Conservation (phyloP, 2,888 invertebrate genomes). For the Orthonevra nobilis region DNA sequence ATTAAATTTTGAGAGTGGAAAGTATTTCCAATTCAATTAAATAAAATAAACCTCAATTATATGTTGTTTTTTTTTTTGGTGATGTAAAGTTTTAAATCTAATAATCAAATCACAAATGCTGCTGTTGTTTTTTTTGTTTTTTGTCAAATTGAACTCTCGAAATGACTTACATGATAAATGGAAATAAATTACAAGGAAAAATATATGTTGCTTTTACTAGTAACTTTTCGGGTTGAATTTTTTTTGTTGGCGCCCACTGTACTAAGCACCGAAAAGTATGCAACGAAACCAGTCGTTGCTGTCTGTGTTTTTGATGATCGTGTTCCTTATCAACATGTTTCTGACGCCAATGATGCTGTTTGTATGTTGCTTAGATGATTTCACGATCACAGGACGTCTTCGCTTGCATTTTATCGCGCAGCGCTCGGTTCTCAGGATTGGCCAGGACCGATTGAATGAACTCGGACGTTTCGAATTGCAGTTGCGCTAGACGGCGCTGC, state of each 20-base stretch:
- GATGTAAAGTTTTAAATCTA: too few species aligned
- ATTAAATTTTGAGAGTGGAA: background rate
- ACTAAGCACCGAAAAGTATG: slow-evolving; percentile 71
- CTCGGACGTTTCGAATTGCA: slow-evolving; percentile 84
- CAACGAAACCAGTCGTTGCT: slow-evolving; percentile 32
- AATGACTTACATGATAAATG: slow-evolving; percentile 21
- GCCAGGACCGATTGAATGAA: slow-evolving; percentile 83
- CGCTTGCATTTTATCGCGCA: slow-evolving; percentile 74
- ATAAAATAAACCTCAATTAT: background rate
- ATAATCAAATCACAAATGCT: too few species aligned
- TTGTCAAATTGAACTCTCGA: background rate
- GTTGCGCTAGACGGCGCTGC: slow-evolving; percentile 83
- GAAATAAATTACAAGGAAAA: slow-evolving; percentile 37
- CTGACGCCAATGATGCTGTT: background rate
- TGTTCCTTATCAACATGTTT: slow-evolving; percentile 45
- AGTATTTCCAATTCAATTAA: background rate
- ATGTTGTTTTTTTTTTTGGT: too few species aligned
- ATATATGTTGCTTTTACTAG: background rate
- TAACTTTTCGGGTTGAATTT: background rate
- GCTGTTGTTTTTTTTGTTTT: too few species aligned
- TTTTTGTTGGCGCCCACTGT: slow-evolving; percentile 16
- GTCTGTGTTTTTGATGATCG: background rate
- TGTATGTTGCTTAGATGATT: slow-evolving; percentile 34
- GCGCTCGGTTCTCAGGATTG: slow-evolving; percentile 80
- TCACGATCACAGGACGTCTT: slow-evolving; percentile 46